A percentile compares a stretch with the other conserved stretches of the same genome.
These are phyloP conservation scores for Lerema accius DNA, from an alignment of 1,140 invertebrate species.

Conservation along the genomic window DNA sequence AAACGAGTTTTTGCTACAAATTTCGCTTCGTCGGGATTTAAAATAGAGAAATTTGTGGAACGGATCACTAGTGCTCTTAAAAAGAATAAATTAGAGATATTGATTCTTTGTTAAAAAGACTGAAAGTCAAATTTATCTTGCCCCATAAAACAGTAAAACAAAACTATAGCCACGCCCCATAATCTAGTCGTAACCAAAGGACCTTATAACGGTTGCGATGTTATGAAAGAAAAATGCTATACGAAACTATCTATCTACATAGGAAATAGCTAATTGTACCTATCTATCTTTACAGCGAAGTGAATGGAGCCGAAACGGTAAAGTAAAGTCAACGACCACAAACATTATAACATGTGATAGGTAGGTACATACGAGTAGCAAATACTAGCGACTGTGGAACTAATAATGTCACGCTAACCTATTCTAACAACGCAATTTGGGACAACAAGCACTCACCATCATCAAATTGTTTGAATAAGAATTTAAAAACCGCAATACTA, in stretches of 20 bases:
- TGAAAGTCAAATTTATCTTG: too few relatives aligned
- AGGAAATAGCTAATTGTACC: constrained; percentile 1
- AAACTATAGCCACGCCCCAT: too few relatives aligned
- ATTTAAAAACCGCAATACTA: too few relatives aligned
- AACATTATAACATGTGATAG: constrained; percentile 48
- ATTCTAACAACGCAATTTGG: constrained; percentile 37
- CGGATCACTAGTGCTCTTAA: background rate
- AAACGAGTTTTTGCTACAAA: constrained; percentile 24
- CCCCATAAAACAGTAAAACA: too few relatives aligned
- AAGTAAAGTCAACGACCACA: constrained; percentile 63
- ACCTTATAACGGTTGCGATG: too few relatives aligned
- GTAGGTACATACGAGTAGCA: constrained; percentile 32
- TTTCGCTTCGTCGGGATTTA: constrained; percentile 24
- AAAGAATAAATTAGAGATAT: constrained; percentile 5
- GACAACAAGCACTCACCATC: constrained; percentile 32
- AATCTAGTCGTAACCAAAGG: too few relatives aligned
- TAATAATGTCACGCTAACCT: constrained; percentile 52
- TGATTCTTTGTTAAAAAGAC: too few relatives aligned
- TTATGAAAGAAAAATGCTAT: too few relatives aligned
- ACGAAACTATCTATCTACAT: too few relatives aligned
- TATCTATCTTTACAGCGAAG: constrained; percentile 33
- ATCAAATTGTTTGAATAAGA: constrained; percentile 1
- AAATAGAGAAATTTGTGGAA: constrained; percentile 22
- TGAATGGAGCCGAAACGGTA: constrained; percentile 55
- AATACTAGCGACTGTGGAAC: constrained; percentile 55